A percentile compares a stretch with the other conserved stretches of the same genome.
Conservation (phyloP, 1,140 invertebrate genomes). For the Saccostrea cuccullata region DNA sequence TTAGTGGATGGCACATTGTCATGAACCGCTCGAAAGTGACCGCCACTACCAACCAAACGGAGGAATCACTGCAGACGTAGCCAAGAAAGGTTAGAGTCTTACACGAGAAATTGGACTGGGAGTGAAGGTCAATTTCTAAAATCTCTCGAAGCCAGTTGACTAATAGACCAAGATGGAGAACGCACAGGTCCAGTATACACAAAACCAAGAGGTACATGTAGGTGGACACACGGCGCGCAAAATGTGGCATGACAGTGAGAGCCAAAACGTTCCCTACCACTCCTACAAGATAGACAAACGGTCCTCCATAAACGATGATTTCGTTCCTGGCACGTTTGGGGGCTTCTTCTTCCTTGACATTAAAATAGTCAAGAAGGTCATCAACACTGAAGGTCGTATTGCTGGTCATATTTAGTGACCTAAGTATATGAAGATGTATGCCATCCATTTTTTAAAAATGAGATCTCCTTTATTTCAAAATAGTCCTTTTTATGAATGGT, state of each 20-base stretch:
- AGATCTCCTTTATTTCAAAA: no score
- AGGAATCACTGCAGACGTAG: slow-evolving; percentile 72
- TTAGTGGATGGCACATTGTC: slow-evolving; percentile 74
- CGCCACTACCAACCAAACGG: slow-evolving; percentile 77
- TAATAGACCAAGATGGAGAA: slow-evolving; percentile 72
- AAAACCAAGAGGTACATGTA: slow-evolving; percentile 73
- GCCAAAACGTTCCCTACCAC: slow-evolving; percentile 75
- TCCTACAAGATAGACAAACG: slow-evolving; percentile 70
- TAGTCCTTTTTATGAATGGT: no score
- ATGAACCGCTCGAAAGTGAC: slow-evolving; percentile 77
- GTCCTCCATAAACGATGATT: slow-evolving; percentile 64
- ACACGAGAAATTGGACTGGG: slow-evolving; percentile 66
- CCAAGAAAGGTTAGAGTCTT: slow-evolving; percentile 70
- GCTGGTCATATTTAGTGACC: background rate
- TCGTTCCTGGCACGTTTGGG: background rate
- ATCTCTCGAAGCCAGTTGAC: slow-evolving; percentile 72
- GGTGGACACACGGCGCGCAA: slow-evolving; percentile 64
- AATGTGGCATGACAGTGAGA: slow-evolving; percentile 68
- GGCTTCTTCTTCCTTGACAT: background rate
- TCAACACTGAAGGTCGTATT: background rate
- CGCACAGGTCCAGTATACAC: slow-evolving; percentile 70
- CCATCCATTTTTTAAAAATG: no score
- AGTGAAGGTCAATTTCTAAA: slow-evolving; percentile 62
- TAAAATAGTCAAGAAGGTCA: background rate
- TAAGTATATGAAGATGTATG: background rate